Base-by-base conservation (phyloP, 2,113 vertebrate genomes). In the Cyanoliseus patagonus region DNA sequence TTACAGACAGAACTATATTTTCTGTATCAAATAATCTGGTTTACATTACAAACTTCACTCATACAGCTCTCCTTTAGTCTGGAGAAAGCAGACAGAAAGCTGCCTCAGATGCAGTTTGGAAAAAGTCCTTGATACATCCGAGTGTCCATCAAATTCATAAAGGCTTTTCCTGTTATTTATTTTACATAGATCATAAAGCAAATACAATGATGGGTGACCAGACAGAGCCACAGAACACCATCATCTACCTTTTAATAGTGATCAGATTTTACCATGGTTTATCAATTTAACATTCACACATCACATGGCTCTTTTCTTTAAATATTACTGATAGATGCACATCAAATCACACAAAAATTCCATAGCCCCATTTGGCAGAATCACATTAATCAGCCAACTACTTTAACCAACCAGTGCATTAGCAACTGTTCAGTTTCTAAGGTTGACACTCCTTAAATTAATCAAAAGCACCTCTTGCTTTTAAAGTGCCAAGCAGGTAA, bases 181-280 rank as follows among this genome's bases (percentile, higher is more conserved):
- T 94, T 79, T 62, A 42, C 44, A 44, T 11, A 67, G 82, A 33
- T 31, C 61, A 49, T n/a, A 63, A 53, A 70, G 76, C 12, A 91
- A 77, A 83, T n/a, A 57, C 0, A 93, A 41, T 22, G 59, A 73
- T 1, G 1, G 67, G 24, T 76, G 63, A 76, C 27, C 44, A 69
- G 72, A 83, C 2, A 76, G 57, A 88, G 31, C 16, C 82, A 62
- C 0, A 30, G 59, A 73, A 83, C 31, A 94, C 67, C 67, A 89
- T 81, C 24, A 55, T 53, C 91, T 86, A 77, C 31, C 44, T 96
- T 97, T 86, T 86, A 88, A 68, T 28, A 91, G 68, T 42, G 82
- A 55, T 24, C 53, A 78, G 92, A 69, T 89, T 41, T 91, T 39
- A 84, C 49, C 44, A 27, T 4, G 70, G 61, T 44, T 78, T 76